Conservation (phyloP, 2,797 vertebrate genomes). For the Phoxinus dragarum region DNA sequence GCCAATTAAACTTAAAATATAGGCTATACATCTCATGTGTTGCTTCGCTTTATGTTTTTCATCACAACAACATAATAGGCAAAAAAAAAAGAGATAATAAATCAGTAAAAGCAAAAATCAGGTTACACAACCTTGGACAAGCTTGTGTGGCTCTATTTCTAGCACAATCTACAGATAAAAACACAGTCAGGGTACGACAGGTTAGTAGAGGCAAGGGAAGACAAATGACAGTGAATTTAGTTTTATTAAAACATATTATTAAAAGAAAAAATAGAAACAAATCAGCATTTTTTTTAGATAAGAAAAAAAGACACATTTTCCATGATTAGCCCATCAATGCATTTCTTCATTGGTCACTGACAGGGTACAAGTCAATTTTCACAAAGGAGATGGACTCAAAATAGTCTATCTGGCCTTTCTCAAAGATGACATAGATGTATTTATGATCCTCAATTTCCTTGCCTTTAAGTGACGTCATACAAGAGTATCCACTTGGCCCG, state of each 20-base stretch:
- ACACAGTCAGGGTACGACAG: background rate
- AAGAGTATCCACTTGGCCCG: constrained; percentile 87
- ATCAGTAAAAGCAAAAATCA: background rate
- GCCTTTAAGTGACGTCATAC: constrained; percentile 77
- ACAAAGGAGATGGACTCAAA: constrained; percentile 83
- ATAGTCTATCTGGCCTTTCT: constrained; percentile 80
- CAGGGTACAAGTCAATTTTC: constrained; percentile 84
- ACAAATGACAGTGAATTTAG: background rate
- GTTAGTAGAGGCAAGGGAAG: background rate
- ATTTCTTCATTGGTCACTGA: constrained; percentile 58
- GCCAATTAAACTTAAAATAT: background rate
- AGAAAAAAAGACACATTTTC: too few species aligned
- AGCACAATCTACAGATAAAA: background rate
- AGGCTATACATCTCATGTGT: background rate
- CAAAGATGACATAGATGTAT: constrained; percentile 85
- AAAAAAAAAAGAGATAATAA: background rate
- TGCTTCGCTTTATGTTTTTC: too few species aligned
- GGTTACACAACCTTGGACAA: background rate
- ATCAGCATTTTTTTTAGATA: background rate
- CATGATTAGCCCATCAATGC: background rate
- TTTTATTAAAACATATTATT: background rate
- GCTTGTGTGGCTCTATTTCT: background rate
- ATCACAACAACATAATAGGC: background rate
- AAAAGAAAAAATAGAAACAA: background rate
- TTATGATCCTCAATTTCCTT: constrained; percentile 68